These are phyloP conservation scores for Vimba vimba DNA, from an alignment of 2,113 vertebrate species.

Conservation along the genomic window DNA sequence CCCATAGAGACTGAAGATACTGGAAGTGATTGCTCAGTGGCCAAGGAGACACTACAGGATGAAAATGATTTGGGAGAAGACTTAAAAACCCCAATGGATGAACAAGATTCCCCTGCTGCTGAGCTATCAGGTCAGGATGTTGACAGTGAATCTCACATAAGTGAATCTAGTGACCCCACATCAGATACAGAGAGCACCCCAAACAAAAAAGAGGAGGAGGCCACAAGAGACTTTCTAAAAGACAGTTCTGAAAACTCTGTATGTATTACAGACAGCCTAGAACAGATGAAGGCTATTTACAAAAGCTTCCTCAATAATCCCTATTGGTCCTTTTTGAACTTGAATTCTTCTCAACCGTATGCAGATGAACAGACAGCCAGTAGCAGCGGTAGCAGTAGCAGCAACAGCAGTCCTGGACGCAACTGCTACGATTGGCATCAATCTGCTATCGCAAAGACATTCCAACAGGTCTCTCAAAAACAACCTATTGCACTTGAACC, in stretches of 20 bases:
- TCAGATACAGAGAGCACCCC: conserved; percentile 89
- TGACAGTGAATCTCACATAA: conserved; percentile 94
- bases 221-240: conserved; percentile 69
- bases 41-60: conserved; percentile 83
- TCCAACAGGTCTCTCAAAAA: conserved; percentile 89
- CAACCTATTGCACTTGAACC: conserved; percentile 82
- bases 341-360: conserved; percentile 84
- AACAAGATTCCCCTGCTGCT: conserved; percentile 85
- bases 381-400: conserved; percentile 90
- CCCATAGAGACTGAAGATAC: conserved; percentile 82
- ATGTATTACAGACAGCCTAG: conserved; percentile 85
- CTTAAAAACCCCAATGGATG: conserved; percentile 80
- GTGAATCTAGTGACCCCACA: conserved; percentile 92
- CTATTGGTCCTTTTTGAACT: conserved; percentile 92
- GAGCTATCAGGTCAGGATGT: conserved; percentile 92
- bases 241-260: conserved; percentile 76
- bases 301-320: conserved; percentile 95
- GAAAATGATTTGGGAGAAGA: conserved; percentile 62
- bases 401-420: conserved; percentile 70
- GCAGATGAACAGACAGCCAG: conserved; percentile 85
- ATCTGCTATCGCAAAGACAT: conserved; percentile 92
- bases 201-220: conserved; percentile 84
- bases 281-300: conserved; percentile 99
- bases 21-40: conserved; percentile 76
- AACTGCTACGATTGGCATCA: conserved; percentile 97